These are phyloP conservation scores for Zhuqinia jingwanae DNA, from an alignment of 2,888 invertebrate species.

Conservation along the genomic window DNA sequence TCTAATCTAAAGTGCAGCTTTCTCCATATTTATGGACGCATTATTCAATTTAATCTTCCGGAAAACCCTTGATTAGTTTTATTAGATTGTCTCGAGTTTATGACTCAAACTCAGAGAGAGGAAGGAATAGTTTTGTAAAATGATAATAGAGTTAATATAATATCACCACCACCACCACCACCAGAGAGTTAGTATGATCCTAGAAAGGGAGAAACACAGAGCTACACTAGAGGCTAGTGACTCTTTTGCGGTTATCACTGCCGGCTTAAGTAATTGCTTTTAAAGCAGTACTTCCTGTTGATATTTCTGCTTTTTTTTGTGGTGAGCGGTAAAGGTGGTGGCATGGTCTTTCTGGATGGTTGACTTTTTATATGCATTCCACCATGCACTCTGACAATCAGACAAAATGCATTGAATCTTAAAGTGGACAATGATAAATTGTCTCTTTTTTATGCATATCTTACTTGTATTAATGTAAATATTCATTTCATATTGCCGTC, in stretches of 20 bases:
- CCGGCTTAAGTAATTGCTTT: slow-evolving; percentile 61
- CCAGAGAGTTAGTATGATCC: no score
- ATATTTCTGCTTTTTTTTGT: background rate
- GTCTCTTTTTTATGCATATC: background rate
- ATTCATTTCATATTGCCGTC: slow-evolving; percentile 16
- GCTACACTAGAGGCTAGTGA: background rate
- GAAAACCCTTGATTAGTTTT: slow-evolving; percentile 60
- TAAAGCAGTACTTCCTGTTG: slow-evolving; percentile 38
- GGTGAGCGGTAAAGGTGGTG: background rate
- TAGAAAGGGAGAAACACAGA: background rate
- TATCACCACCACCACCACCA: no score
- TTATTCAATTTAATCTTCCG: slow-evolving; percentile 66
- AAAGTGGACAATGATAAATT: slow-evolving; percentile 44
- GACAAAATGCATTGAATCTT: background rate
- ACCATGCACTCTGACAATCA: background rate
- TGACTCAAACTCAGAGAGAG: background rate
- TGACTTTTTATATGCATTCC: background rate
- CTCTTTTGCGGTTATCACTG: background rate
- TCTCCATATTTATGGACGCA: slow-evolving; percentile 35
- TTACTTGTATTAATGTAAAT: slow-evolving; percentile 36
- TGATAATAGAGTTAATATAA: background rate
- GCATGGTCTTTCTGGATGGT: slow-evolving; percentile 23
- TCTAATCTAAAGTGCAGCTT: background rate
- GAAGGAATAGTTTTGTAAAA: background rate
- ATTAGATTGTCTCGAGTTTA: slow-evolving; percentile 44